Percentiles rank a stretch among this genome's conserved stretches.
These are phyloP conservation scores for Dromaius novaehollandiae DNA, from an alignment of 2,113 vertebrate genomes.

Conservation along the genomic window DNA sequence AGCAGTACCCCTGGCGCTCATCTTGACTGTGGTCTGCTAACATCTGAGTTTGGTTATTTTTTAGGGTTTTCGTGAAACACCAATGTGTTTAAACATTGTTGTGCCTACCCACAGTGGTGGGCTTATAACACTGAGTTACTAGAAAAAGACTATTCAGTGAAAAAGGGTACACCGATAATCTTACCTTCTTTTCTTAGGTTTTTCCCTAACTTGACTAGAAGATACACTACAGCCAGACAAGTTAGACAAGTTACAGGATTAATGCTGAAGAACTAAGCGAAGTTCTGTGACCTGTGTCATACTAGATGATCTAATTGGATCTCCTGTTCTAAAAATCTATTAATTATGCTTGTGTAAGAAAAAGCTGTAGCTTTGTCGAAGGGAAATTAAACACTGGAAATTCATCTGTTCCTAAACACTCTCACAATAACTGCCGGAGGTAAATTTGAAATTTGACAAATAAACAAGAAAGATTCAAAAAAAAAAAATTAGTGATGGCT, in stretches of 20 bases:
- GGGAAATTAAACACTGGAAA: neutral
- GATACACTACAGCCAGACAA: neutral
- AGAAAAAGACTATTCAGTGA: neutral
- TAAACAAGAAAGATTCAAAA: neutral
- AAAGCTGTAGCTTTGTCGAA: neutral
- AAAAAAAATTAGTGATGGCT: neutral
- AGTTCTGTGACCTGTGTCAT: neutral
- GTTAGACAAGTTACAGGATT: neutral
- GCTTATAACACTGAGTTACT: neutral
- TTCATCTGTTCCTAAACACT: neutral
- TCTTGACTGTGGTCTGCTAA: rapidly evolving
- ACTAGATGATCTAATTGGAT: neutral
- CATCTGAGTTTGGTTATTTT: neutral
- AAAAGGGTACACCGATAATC: neutral
- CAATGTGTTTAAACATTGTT: rapidly evolving
- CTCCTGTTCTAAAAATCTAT: neutral
- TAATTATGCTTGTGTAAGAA: neutral
- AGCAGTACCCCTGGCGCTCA: rapidly evolving
- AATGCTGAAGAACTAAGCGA: neutral
- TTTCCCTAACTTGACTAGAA: neutral
- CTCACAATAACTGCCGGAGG: neutral
- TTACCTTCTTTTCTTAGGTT: neutral
- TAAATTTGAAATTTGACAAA: neutral
- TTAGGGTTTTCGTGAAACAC: neutral
- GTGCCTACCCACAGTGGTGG: neutral